Conservation (phyloP, 2,797 vertebrate species). For the Cuculus canorus region DNA sequence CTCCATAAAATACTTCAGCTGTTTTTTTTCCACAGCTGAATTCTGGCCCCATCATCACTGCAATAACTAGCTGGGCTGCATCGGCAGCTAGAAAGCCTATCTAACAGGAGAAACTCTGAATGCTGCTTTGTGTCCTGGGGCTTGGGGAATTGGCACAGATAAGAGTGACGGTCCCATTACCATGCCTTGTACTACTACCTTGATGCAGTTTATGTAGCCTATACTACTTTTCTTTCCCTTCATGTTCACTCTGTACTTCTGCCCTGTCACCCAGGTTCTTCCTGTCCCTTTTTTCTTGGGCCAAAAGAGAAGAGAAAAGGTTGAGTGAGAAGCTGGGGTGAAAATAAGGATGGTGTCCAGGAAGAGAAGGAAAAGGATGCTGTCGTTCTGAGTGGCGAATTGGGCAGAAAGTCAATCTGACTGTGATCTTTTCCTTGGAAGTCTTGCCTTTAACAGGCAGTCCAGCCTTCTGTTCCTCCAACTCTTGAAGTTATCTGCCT, state of each 20-base stretch:
- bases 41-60: not conserved
- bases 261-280: not conserved
- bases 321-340: not conserved
- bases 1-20: not conserved
- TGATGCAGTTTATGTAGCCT: not conserved
- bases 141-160: accelerated
- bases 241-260: not conserved
- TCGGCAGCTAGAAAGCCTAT: not conserved
- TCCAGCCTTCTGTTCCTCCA: not conserved
- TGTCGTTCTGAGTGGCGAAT: not conserved
- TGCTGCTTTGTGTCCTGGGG: not conserved
- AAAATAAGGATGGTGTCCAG: not conserved
- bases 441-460: not conserved
- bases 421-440: not conserved
- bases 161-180: not conserved
- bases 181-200: not conserved
- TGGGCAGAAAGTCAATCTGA: not conserved
- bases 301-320: not conserved
- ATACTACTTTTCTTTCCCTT: not conserved
- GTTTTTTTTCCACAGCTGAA: not conserved
- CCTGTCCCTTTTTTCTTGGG: not conserved
- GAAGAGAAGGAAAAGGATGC: not conserved
- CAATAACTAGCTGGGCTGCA: not conserved
- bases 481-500: not conserved
- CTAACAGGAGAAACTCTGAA: not conserved